phyloP scores from a whole-genome alignment of 2,113 vertebrate genomes.

The Cisticola juncidis region DNA sequence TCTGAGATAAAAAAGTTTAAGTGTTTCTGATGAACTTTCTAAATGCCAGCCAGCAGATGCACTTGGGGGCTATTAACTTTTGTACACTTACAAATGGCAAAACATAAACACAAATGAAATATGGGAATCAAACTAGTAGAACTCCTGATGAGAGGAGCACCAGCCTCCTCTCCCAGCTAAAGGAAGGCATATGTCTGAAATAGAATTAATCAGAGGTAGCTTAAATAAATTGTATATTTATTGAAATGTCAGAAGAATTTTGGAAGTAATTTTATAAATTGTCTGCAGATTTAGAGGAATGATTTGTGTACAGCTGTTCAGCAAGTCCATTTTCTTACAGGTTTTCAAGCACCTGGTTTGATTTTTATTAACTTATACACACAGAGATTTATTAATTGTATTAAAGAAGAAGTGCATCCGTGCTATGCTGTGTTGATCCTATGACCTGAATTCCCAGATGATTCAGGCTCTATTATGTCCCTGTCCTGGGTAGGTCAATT shows the following conservation, averaged over 20 bases:
- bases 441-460: neutral
- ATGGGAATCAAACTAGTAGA: neutral
- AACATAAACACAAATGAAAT: neutral
- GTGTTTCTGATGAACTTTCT: constrained; percentile 65
- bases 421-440: neutral
- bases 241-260: neutral
- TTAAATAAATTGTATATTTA: neutral
- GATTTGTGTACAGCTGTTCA: neutral
- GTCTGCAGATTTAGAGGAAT: neutral
- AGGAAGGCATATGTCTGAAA: neutral
- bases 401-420: fast-evolving
- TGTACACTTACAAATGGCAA: neutral
- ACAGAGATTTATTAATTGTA: neutral
- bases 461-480: neutral
- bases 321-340: neutral
- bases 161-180: neutral
- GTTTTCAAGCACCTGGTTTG: neutral
- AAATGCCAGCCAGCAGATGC: constrained; percentile 56
- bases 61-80: constrained; percentile 31
- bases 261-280: neutral
- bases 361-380: neutral
- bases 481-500: neutral
- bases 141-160: neutral
- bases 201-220: neutral
- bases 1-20: constrained; percentile 55